These are phyloP conservation scores for Pongo abelii DNA, from an alignment of 2,113 vertebrate genomes.

Conservation along the genomic window DNA sequence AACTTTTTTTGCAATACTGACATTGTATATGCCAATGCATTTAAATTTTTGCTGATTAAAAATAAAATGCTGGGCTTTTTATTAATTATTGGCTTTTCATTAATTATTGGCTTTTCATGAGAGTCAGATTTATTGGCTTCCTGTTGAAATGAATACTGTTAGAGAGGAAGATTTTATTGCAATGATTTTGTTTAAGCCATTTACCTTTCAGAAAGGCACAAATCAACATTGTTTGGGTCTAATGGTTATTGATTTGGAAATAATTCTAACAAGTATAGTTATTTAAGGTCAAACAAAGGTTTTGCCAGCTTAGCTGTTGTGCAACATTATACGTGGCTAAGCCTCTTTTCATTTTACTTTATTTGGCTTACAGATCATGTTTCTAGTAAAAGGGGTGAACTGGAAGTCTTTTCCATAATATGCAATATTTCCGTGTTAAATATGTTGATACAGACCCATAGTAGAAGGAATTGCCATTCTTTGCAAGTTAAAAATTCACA, in stretches of 20 bases:
- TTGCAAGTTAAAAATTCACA: background rate
- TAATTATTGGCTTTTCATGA: conserved; percentile 73
- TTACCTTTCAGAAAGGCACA: conserved; percentile 79
- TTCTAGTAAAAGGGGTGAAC: background rate
- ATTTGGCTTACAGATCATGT: background rate
- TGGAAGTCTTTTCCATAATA: background rate
- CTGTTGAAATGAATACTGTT: conserved; percentile 65
- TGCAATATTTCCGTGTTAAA: background rate
- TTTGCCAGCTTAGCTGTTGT: conserved; percentile 71
- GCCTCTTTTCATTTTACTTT: background rate
- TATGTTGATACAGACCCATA: background rate
- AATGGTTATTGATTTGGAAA: conserved; percentile 79
- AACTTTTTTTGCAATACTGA: conserved; percentile 3
- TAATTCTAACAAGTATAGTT: conserved; percentile 70
- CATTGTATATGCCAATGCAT: conserved; percentile 2
- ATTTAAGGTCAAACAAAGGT: conserved; percentile 76
- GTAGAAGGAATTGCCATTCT: background rate
- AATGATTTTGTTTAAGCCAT: conserved; percentile 73
- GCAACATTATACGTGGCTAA: background rate
- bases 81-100: conserved; percentile 72
- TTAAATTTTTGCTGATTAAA: conserved; percentile 72
- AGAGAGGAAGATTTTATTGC: conserved; percentile 74
- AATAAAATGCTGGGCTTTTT: conserved; percentile 68
- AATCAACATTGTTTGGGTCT: conserved; percentile 79
- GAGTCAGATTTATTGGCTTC: conserved; percentile 69